Percentiles rank a stretch among this genome's conserved stretches.
These are phyloP conservation scores for Brachypodius melanocephalos DNA, from an alignment of 2,113 vertebrate species.

Conservation along the genomic window DNA sequence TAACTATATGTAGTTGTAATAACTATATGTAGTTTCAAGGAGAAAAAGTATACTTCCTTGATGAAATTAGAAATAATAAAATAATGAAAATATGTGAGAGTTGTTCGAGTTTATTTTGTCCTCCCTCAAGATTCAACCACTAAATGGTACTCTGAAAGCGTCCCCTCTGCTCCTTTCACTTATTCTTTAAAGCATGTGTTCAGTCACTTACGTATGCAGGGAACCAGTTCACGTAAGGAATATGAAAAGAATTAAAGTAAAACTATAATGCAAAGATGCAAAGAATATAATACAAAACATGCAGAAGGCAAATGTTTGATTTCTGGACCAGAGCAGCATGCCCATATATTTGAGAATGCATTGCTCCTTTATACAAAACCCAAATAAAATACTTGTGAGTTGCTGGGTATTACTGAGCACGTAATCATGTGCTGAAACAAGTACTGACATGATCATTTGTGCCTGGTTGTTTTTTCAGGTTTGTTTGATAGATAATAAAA, in stretches of 20 bases:
- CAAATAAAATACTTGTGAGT: neutral
- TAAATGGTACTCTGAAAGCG: neutral
- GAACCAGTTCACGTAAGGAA: neutral
- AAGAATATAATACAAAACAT: neutral
- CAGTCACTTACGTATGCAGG: neutral
- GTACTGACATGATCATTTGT: neutral
- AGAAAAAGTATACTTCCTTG: neutral
- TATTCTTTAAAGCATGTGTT: neutral
- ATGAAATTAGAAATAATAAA: neutral
- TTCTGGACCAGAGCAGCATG: neutral
- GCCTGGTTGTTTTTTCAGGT: neutral
- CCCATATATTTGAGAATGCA: neutral
- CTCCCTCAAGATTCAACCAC: neutral
- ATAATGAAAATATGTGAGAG: neutral
- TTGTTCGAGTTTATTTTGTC: neutral
- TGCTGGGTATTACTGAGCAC: neutral
- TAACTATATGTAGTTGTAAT: neutral
- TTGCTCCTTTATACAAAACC: neutral
- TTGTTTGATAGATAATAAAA: neutral
- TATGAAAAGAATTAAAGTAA: neutral
- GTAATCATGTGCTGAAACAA: neutral
- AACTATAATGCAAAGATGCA: neutral
- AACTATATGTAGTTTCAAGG: neutral
- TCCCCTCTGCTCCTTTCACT: neutral
- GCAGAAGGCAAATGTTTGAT: neutral